Percentiles rank a stretch among this genome's conserved stretches.
Conservation (phyloP, 1,140 invertebrate genomes). For the Physella acuta region DNA sequence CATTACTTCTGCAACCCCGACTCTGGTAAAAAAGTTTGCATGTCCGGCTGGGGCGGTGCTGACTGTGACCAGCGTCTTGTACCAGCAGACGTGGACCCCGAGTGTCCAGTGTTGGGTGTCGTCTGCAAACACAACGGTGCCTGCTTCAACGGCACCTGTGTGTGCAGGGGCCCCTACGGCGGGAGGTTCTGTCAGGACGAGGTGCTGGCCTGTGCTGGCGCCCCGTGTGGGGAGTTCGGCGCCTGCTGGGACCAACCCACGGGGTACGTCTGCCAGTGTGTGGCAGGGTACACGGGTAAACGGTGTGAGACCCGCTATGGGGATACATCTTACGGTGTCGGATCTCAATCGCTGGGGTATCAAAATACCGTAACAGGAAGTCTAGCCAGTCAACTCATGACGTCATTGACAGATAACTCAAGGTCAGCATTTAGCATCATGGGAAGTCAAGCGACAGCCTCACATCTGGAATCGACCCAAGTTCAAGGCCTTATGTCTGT, state of each 20-base stretch:
- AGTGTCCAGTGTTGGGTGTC: conserved; percentile 20
- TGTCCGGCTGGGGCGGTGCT: conserved; percentile 26
- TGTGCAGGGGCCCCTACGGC: conserved; percentile 18
- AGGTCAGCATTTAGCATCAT: too few species aligned
- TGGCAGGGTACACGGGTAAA: conserved; percentile 56
- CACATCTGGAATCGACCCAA: too few species aligned
- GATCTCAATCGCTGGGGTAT: too few species aligned
- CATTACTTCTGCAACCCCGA: conserved; percentile 31
- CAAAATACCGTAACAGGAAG: too few species aligned
- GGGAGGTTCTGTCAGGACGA: conserved; percentile 30
- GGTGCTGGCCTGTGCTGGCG: conserved; percentile 25
- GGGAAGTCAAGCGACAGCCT: too few species aligned
- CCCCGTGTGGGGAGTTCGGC: conserved; percentile 31
- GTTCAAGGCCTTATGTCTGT: too few species aligned
- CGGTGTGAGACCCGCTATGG: conserved; percentile 35
- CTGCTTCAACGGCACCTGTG: conserved; percentile 31
- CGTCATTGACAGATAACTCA: too few species aligned
- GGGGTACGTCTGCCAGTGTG: conserved; percentile 40
- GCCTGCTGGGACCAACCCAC: conserved; percentile 26
- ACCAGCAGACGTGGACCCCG: conserved; percentile 22
- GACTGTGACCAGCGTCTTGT: conserved; percentile 19
- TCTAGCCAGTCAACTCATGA: too few species aligned
- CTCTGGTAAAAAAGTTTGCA: conserved; percentile 24
- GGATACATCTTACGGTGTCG: too few species aligned
- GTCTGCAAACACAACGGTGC: conserved; percentile 28